Conservation (phyloP, 2,113 vertebrate genomes). For the Syrrhaptes paradoxus region DNA sequence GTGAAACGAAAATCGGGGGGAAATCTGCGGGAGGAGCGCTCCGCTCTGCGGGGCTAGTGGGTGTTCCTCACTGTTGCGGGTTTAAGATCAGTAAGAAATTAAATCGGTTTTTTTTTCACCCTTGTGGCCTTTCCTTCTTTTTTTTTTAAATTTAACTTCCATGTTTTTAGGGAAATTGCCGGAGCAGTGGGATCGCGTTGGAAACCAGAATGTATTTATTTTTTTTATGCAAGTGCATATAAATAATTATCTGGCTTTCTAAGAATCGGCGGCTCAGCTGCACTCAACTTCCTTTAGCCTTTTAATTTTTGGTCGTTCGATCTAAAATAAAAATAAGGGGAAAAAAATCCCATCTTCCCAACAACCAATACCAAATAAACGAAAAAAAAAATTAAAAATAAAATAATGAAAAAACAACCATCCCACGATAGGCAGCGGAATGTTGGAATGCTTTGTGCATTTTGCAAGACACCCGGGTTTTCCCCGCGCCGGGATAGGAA, state of each 20-base stretch:
- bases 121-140: not conserved
- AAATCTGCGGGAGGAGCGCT: not conserved
- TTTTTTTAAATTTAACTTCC: not conserved
- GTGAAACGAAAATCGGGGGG: not conserved
- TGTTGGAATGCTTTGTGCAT: not conserved
- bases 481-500: not conserved
- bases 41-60: not conserved
- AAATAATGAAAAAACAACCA: not conserved
- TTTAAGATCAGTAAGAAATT: not conserved
- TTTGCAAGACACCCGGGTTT: not conserved
- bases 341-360: not conserved
- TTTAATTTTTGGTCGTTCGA: not conserved
- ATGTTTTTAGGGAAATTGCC: not conserved
- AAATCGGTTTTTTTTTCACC: not conserved
- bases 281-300: not conserved
- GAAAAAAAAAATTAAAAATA: not conserved
- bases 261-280: slow-evolving; percentile 14
- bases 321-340: not conserved
- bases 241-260: slow-evolving; percentile 22
- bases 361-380: not conserved
- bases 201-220: not conserved
- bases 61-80: not conserved
- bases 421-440: not conserved
- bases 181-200: not conserved
- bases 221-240: slow-evolving; percentile 51